A percentile compares a stretch with the other conserved stretches of the same genome.
phyloP scores from a whole-genome alignment of 2,888 invertebrate species.

The Cheilosia impressa region DNA sequence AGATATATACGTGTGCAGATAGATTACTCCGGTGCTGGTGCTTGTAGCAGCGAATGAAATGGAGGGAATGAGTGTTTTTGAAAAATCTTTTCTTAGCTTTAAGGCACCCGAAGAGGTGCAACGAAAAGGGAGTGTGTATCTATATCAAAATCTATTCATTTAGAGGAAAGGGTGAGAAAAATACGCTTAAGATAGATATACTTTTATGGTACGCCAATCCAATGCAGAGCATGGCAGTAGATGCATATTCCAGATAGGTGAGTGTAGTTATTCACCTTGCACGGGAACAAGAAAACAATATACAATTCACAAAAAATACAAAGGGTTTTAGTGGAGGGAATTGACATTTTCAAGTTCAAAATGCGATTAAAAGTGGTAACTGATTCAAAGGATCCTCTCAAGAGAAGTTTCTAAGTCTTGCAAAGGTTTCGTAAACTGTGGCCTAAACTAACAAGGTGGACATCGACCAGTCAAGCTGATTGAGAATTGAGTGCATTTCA shows the following conservation, averaged over 20 bases:
- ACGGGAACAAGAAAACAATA: neutral
- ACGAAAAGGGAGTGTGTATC: neutral
- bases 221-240: neutral
- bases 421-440: too few relatives aligned
- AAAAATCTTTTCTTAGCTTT: constrained; percentile 50
- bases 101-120: neutral
- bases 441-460: too few relatives aligned
- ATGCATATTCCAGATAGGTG: neutral
- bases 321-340: too few relatives aligned
- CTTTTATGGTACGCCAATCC: constrained; percentile 39
- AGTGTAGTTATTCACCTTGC: neutral
- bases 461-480: too few relatives aligned
- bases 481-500: too few relatives aligned
- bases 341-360: too few relatives aligned
- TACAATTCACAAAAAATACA: too few relatives aligned
- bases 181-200: constrained; percentile 20
- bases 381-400: too few relatives aligned
- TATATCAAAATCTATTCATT: constrained; percentile 30
- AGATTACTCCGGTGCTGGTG: neutral
- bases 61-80: constrained; percentile 35
- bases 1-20: neutral
- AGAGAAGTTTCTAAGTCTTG: too few relatives aligned
- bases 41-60: neutral
- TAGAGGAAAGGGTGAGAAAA: constrained; percentile 3
- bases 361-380: too few relatives aligned